Percentiles rank a stretch among this genome's conserved stretches.
These are phyloP conservation scores for Erynnis tages DNA, from an alignment of 2,888 invertebrate species.

Conservation along the genomic window DNA sequence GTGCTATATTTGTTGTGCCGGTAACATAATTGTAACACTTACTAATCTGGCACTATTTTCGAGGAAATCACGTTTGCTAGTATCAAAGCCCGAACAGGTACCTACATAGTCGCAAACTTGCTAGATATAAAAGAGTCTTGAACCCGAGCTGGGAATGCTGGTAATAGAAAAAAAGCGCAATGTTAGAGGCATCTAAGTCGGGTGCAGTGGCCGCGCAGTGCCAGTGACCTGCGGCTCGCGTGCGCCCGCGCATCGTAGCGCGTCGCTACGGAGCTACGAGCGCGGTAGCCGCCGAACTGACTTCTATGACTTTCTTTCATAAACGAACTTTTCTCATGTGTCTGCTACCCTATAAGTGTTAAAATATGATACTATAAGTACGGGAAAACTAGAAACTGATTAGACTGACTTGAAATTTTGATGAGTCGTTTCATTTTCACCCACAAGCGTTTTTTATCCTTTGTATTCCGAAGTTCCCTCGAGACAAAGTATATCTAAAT, in stretches of 20 bases:
- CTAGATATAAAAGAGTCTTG: conserved; percentile 43
- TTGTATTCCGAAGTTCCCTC: no score
- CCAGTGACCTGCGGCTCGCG: conserved; percentile 66
- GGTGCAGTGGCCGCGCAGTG: conserved; percentile 75
- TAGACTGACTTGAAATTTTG: no score
- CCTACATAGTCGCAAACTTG: conserved; percentile 12
- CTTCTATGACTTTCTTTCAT: no score
- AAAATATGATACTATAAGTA: no score
- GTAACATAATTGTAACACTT: no score
- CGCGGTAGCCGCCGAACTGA: conserved; percentile 5
- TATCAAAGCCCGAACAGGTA: neutral
- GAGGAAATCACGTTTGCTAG: neutral
- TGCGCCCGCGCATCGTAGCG: conserved; percentile 55
- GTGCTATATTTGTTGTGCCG: no score
- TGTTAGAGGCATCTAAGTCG: conserved; percentile 77
- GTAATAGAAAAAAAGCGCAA: conserved; percentile 75
- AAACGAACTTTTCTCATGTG: no score
- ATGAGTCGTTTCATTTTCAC: no score
- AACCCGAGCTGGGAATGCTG: conserved; percentile 64
- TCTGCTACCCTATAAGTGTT: no score
- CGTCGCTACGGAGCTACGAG: conserved; percentile 58
- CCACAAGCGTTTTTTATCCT: no score
- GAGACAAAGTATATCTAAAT: no score
- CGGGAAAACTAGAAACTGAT: no score
- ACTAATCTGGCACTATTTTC: neutral